Base-by-base conservation (phyloP, 2,888 invertebrate genomes). In the Platynereis dumerilii region DNA sequence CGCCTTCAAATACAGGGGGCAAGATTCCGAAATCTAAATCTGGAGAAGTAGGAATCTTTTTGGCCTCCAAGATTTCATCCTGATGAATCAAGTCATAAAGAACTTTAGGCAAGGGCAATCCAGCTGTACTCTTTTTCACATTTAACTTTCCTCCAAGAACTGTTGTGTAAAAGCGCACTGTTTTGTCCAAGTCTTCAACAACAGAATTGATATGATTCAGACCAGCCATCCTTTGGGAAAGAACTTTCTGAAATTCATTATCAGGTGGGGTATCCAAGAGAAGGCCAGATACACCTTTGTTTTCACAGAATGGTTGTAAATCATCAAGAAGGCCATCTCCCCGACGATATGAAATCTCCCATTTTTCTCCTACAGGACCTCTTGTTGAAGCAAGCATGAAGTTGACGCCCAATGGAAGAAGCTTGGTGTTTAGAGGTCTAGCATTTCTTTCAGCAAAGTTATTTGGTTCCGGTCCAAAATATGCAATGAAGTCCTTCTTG, bases 301-400 rank as follows among this genome's bases (percentile, higher is more conserved):
- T 22, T 48, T 48, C 48, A 48, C 48, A 48, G 17, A 48, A 48
- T n/a, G n/a, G 48, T 48, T 12, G 7, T 20, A 48, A n/a, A 48
- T 20, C 48, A 20, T 5, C 5, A 5, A 5, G 3, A 22, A 22
- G 20, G 5, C 48, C 22, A 10, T 7, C 5, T 48, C 48, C 48
- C n/a, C 48, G 7, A 10, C 48, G n/a, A n/a, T 48, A 48, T 5
- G 20, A 3, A 5, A 48, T 20, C 17, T 48, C 48, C n/a, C n/a
- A 20, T 22, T n/a, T 48, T 48, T 48, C 20, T 20, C 48, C 48
- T 7, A 48, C 17, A n/a, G 48, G n/a, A 3, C 48, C 48, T n/a
- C 48, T n/a, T 7, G n/a, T 48, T 3, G 3, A 10, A 20, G 48
- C 48, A 48, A 48, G 20, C 5, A 5, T 48, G 48, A 22, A 20